Percentiles rank a stretch among this genome's conserved stretches.
These are phyloP conservation scores for Formica exsecta DNA, from an alignment of 1,140 invertebrate genomes.

Conservation along the genomic window DNA sequence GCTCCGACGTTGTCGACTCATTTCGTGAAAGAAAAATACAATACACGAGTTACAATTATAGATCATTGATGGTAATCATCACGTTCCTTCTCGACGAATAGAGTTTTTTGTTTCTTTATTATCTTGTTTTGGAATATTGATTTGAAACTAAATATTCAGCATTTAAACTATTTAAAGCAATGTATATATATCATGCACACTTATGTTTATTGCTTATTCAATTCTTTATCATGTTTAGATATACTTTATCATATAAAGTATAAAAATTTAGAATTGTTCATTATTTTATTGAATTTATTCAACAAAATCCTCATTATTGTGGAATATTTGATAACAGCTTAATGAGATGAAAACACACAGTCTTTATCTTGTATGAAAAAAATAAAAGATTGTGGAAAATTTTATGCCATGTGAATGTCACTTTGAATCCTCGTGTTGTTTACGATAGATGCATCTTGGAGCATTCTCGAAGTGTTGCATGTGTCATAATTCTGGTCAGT, in stretches of 20 bases:
- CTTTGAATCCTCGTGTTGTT: background rate
- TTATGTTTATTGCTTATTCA: background rate
- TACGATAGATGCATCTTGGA: background rate
- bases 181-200: background rate
- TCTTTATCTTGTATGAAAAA: background rate
- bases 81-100: background rate
- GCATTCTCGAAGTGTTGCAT: conserved; percentile 34
- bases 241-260: background rate
- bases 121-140: background rate
- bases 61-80: conserved; percentile 35
- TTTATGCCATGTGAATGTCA: background rate
- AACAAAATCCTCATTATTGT: background rate
- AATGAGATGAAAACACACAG: background rate
- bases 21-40: conserved; percentile 46
- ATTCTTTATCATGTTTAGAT: background rate
- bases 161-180: background rate
- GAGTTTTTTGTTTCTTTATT: background rate
- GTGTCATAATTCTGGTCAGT: conserved; percentile 31
- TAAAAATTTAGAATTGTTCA: background rate
- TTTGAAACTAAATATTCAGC: background rate
- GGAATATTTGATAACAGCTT: background rate
- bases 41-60: conserved; percentile 6
- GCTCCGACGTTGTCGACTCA: conserved; percentile 38
- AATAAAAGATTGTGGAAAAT: background rate
- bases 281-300: background rate